Evolutionary conservation across 2,888 invertebrate genomes (phyloP), one percentile per base, ranked within the genome.

Genomic region (Girardia tigrina): DNA sequence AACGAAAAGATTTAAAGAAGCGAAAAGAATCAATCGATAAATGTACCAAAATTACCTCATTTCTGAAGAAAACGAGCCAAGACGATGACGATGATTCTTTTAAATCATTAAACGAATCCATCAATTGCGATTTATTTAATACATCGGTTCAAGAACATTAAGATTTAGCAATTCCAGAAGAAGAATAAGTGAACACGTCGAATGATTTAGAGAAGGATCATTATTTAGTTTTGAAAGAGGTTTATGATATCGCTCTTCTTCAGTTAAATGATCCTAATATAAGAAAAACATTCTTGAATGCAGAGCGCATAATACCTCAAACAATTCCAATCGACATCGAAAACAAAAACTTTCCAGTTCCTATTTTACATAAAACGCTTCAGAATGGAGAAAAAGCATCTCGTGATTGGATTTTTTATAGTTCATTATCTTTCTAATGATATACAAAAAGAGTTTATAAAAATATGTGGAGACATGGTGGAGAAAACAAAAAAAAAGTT

Each of bases 231-330:
- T 56, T 23, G n/a, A 56, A 56, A 56, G 56, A 6, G n/a, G 56
- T 56, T 36, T 56, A 20, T 56, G 56, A 56, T 56, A 12, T 56
- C 56, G 56, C n/a, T 56, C 36, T 36, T 36, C 56, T 56, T 56
- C 23, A 2, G 56, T 56, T 23, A 56, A 56, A 56, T n/a, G 56
- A 56, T 56, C 56, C n/a, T n/a, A 56, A 56, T 56, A 56, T 56
- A 16, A 56, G 56, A 56, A 56, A 56, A 56, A 56, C n/a, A 56
- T 56, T 56, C n/a, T 56, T 56, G 56, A 56, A 56, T 56, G 56
- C 56, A 20, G n/a, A 56, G n/a, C 8, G 56, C 4, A 16, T 56
- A 56, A 56, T 56, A 20, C 56, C 56, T 16, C 8, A 56, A 56
- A 56, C 56, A 8, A n/a, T 56, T 56, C 56, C 56, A 56, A 56